Percentiles rank a stretch among this genome's conserved stretches.
Conservation (phyloP, 2,888 invertebrate species). For the Disparrhopalites patrizii region DNA sequence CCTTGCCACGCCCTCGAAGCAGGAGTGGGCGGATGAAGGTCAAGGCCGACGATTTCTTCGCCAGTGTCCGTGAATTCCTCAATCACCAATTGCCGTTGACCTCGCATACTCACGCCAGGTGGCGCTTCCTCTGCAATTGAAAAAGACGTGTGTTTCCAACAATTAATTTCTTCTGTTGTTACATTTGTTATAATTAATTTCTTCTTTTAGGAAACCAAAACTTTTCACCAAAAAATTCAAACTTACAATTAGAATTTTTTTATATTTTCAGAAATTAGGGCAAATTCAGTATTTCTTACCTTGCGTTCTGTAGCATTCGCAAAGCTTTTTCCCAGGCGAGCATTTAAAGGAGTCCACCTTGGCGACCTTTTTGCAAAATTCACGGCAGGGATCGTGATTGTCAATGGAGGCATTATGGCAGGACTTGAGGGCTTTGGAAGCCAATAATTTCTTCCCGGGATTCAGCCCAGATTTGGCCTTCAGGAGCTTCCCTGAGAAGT, state of each 20-base stretch:
- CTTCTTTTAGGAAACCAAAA: not conserved
- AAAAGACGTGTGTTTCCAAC: too few relatives aligned
- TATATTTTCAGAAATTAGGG: not conserved
- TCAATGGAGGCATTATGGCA: too few relatives aligned
- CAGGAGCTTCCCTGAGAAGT: too few relatives aligned
- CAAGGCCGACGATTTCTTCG: not conserved
- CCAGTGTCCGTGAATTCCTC: constrained; percentile 12
- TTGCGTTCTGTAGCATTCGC: not conserved
- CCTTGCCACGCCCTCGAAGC: not conserved
- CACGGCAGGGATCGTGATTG: too few relatives aligned
- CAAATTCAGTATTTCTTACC: not conserved
- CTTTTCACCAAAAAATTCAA: too few relatives aligned
- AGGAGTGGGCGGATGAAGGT: not conserved
- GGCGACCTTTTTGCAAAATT: not conserved
- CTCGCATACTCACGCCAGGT: too few relatives aligned
- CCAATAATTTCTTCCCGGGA: too few relatives aligned
- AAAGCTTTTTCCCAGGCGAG: not conserved
- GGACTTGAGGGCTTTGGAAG: too few relatives aligned
- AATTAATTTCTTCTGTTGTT: not conserved
- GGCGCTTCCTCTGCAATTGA: not conserved
- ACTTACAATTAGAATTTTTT: not conserved
- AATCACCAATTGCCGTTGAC: constrained; percentile 13
- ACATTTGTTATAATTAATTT: not conserved
- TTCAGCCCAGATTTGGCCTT: too few relatives aligned
- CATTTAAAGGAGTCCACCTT: not conserved